Percentiles rank a stretch among this genome's conserved stretches.
phyloP scores from a whole-genome alignment of 2,797 vertebrate genomes.

The Rhynchotus rufescens region DNA sequence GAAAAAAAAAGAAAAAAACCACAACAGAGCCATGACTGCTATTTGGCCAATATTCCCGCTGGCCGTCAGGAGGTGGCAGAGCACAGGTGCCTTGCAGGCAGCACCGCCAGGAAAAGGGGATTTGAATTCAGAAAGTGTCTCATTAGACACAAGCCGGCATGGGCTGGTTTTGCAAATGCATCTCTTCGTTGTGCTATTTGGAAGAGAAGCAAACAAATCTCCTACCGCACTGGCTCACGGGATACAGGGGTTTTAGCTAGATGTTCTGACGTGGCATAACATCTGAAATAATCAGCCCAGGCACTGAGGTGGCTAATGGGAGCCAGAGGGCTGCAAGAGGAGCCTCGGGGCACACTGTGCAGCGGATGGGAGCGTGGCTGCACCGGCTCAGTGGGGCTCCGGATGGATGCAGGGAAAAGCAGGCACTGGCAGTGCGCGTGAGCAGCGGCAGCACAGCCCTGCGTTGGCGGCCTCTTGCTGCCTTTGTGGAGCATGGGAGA shows the following conservation, averaged over 20 bases:
- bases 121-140: conserved; percentile 6
- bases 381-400: neutral
- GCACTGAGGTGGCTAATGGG: neutral
- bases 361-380: rapidly evolving
- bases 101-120: rapidly evolving
- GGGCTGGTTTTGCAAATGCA: neutral
- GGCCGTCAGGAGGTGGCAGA: conserved; percentile 15
- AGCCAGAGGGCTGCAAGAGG: neutral
- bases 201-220: neutral
- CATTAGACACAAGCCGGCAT: neutral
- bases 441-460: neutral
- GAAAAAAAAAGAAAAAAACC: no score
- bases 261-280: rapidly evolving
- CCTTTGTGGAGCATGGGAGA: neutral
- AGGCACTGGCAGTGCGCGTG: neutral
- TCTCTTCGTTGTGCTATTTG: rapidly evolving
- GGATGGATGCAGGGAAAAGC: neutral
- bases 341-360: neutral
- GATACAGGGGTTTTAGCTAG: neutral
- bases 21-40: neutral
- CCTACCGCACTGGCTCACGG: rapidly evolving
- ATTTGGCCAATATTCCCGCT: neutral
- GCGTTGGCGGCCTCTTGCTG: rapidly evolving
- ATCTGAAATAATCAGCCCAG: neutral
- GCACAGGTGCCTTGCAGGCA: rapidly evolving